These are phyloP conservation scores for Hemitrygon akajei DNA, from an alignment of 2,797 vertebrate genomes.

Conservation along the genomic window DNA sequence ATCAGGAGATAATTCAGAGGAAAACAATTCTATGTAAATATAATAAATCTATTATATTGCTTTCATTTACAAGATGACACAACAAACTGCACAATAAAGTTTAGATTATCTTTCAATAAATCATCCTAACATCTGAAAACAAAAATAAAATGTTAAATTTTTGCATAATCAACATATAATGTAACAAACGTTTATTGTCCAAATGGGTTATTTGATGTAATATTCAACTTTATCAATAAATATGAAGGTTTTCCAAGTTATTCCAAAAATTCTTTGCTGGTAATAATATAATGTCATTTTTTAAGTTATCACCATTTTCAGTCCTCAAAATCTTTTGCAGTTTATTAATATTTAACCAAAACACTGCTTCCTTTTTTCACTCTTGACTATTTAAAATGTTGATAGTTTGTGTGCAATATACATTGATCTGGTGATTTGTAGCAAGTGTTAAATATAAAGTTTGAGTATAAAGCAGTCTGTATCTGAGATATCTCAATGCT, in stretches of 20 bases:
- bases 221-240: background rate
- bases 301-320: background rate
- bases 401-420: background rate
- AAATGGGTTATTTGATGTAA: background rate
- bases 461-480: background rate
- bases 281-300: background rate
- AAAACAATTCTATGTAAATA: background rate
- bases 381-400: background rate
- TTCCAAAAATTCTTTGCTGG: background rate
- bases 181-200: background rate
- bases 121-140: slow-evolving; percentile 1
- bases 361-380: background rate
- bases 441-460: background rate
- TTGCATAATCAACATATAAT: slow-evolving; percentile 3
- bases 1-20: background rate
- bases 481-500: background rate
- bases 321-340: background rate
- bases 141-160: background rate
- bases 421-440: background rate
- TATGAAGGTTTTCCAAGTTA: background rate
- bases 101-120: background rate
- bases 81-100: background rate
- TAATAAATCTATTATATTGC: background rate
- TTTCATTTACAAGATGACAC: background rate
- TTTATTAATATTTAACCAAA: background rate